Evolutionary conservation across 2,888 invertebrate species (phyloP).

Genomic region (Priocnemis perturbator): DNA sequence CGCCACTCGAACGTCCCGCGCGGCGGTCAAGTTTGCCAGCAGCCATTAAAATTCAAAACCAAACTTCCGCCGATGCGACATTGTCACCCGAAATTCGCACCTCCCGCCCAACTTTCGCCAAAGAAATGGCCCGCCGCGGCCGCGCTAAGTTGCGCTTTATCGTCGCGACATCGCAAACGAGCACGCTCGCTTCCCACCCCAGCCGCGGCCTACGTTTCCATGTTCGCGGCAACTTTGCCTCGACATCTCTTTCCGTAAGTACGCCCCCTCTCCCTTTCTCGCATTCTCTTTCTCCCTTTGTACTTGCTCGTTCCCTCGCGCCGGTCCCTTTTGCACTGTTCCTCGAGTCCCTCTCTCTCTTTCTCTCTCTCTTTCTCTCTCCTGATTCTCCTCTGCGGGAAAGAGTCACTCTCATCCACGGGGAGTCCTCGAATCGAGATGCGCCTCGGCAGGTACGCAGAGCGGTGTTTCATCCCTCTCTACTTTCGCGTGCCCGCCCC

Average conservation of each 20-base stretch:
- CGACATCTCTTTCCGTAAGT: slow-evolving; percentile 1
- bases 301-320: neutral
- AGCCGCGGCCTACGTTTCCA: neutral
- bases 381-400: slow-evolving; percentile 2
- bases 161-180: too few relatives aligned
- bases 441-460: slow-evolving; percentile 42
- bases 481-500: slow-evolving; percentile 22
- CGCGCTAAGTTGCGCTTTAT: too few relatives aligned
- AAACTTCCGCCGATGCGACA: too few relatives aligned
- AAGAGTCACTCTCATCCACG: slow-evolving; percentile 43
- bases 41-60: too few relatives aligned
- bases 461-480: slow-evolving; percentile 32
- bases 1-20: too few relatives aligned
- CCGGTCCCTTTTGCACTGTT: too few relatives aligned
- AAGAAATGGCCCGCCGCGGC: too few relatives aligned
- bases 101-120: too few relatives aligned
- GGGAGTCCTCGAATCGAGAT: slow-evolving; percentile 44
- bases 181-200: neutral
- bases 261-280: neutral
- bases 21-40: too few relatives aligned
- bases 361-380: neutral
- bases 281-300: neutral
- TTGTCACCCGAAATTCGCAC: too few relatives aligned
- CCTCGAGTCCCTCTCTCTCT: neutral
- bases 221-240: slow-evolving; percentile 8